Evolutionary conservation across 2,797 vertebrate genomes (phyloP).

Genomic region (Cirrhinus mrigala): DNA sequence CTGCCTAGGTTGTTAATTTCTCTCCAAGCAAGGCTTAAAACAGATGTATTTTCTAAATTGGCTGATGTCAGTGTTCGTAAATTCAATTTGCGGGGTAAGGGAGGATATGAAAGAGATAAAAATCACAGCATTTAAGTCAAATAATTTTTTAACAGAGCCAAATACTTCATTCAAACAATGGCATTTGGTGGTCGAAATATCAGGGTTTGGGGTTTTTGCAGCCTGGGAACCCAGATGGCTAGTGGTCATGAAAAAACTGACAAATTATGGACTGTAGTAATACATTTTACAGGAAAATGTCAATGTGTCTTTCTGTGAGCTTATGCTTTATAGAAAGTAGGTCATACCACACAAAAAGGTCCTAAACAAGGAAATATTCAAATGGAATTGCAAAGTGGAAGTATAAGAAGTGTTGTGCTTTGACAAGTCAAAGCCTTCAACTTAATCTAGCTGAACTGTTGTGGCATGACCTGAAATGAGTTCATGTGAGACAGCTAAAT

Average conservation of each 20-base stretch:
- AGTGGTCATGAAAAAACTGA: background rate
- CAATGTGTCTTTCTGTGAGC: background rate
- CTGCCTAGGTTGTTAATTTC: background rate
- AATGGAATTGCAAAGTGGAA: background rate
- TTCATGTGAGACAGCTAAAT: background rate
- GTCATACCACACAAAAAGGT: background rate
- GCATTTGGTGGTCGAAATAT: background rate
- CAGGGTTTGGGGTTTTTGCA: background rate
- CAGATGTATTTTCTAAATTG: background rate
- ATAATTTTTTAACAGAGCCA: background rate
- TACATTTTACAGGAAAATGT: background rate
- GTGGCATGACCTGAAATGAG: background rate
- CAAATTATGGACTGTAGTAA: background rate
- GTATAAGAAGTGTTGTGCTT: background rate
- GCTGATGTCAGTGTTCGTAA: background rate
- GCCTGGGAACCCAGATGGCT: background rate
- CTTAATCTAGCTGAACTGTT: conserved; percentile 18
- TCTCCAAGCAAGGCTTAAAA: background rate
- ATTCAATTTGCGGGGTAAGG: background rate
- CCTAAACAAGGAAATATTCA: background rate
- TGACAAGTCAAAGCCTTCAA: conserved; percentile 3
- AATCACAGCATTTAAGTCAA: background rate
- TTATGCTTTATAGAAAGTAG: conserved; percentile 20
- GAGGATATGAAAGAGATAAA: background rate
- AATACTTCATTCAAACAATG: background rate